Conservation (phyloP, 2,113 vertebrate genomes). For the Maylandia zebra region DNA sequence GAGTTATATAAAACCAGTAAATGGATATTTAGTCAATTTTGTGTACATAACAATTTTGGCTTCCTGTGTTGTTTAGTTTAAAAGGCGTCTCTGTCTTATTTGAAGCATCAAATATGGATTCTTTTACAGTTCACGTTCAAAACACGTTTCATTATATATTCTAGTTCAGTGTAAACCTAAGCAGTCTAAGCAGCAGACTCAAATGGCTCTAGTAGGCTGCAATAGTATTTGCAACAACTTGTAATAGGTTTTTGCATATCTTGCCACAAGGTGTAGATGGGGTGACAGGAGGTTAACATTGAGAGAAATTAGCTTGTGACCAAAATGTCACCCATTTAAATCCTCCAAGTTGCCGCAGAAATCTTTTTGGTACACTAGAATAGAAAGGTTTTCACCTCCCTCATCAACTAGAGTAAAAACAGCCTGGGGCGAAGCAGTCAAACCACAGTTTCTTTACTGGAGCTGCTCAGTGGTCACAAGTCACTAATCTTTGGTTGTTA, state of each 20-base stretch:
- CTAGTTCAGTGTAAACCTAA: neutral
- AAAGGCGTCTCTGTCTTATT: neutral
- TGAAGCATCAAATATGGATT: neutral
- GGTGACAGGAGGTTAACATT: conserved; percentile 1
- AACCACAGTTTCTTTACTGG: neutral
- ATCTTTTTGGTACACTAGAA: neutral
- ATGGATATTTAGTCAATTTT: neutral
- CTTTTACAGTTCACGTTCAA: neutral
- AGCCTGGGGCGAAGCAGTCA: neutral
- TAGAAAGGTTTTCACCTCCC: neutral
- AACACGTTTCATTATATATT: neutral
- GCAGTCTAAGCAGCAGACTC: neutral
- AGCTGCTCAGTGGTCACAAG: neutral
- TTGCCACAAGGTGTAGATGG: conserved; percentile 7
- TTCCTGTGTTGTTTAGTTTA: neutral
- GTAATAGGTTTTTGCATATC: conserved; percentile 24
- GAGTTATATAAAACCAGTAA: neutral
- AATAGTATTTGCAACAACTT: neutral
- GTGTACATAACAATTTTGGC: neutral
- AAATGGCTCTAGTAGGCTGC: neutral
- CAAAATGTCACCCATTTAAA: conserved; percentile 19
- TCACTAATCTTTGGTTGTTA: neutral
- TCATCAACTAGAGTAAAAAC: neutral
- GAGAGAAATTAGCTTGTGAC: conserved; percentile 29
- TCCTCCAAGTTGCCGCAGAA: neutral